Base-by-base conservation (phyloP, 1,140 invertebrate genomes). In the Onthophagus taurus region DNA sequence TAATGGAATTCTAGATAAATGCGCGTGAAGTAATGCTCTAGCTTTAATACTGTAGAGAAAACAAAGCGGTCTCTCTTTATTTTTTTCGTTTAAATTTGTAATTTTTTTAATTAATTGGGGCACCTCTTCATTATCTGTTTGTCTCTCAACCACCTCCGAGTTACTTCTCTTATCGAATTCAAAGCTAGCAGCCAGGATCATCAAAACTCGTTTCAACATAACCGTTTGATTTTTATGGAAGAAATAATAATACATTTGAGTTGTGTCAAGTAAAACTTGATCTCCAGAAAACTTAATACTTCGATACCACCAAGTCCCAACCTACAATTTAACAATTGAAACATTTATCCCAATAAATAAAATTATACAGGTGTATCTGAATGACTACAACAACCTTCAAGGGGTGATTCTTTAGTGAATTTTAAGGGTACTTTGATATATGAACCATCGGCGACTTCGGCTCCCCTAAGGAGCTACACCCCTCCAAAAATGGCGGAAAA, bases 231-330 rank as follows among this genome's bases (percentile, higher is more conserved):
- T 96, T 70, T 95, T 95, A 62, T 92, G 82, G 57, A 98, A 89
- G 65, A 94, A 97, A 59, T 84, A 90, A 59, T 88, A 94, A 68
- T 97, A 99, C 64, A 98, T 78, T 63, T 94, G 82, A 1, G 92
- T 91, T 13, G 96, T 99, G 59, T 95, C 89, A 13, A 99, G 64
- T 6, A 99, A 70, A 9, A 99, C 93, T 74, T 94, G 86, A 64
- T 95, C 92, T 52, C 89, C 90, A 51, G 89, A 93, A 66, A 91
- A 99, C 58, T 92, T 83, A 49, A 97, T 97, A 35, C 92, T 96
- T 46, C 86, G 80, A 66, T 97, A 96, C 97, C 97, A 99, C 96
- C 97, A 99, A 54, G 89, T 88, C 33, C 94, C 94, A 51, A 98
- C 85, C 72, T 74, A 52, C 45, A 68, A 39, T 18, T 31, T 38